These are phyloP conservation scores for Propithecus deckenii DNA, from an alignment of 2,797 vertebrate species.

Conservation along the genomic window DNA sequence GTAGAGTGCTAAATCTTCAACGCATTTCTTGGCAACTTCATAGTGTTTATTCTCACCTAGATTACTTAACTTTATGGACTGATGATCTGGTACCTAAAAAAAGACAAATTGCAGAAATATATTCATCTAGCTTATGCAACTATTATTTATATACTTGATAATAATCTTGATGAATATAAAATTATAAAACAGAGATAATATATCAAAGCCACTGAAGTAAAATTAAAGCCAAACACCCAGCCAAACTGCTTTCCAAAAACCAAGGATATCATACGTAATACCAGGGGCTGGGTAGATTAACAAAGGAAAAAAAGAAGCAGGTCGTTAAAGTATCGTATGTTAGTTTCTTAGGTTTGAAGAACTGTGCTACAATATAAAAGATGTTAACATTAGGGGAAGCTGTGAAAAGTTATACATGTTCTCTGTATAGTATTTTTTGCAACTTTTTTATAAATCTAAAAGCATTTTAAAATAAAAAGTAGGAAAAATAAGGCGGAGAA, in stretches of 20 bases:
- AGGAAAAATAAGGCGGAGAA: neutral
- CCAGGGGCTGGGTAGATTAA: neutral
- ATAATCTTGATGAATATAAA: conserved; percentile 45
- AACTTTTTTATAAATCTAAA: neutral
- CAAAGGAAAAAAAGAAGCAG: neutral
- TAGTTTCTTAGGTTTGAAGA: neutral
- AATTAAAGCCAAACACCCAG: conserved; percentile 35
- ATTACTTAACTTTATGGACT: conserved; percentile 91
- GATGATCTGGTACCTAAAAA: conserved; percentile 91
- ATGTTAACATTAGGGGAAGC: neutral
- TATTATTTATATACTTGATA: conserved; percentile 21
- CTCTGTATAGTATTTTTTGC: neutral
- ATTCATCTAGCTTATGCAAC: conserved; percentile 11
- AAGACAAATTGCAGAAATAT: conserved; percentile 19
- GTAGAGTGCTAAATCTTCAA: conserved; percentile 96
- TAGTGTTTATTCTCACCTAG: conserved; percentile 93
- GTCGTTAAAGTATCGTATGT: neutral
- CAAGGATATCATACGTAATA: neutral
- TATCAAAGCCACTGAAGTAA: neutral
- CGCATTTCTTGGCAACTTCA: conserved; percentile 93
- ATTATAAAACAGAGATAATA: conserved; percentile 41
- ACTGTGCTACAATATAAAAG: conserved; percentile 7
- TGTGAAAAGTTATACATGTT: neutral
- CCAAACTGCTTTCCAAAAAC: conserved; percentile 9
- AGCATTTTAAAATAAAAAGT: conserved; percentile 43